Evolutionary conservation across 2,113 vertebrate genomes (phyloP), one percentile per base, ranked within the genome.

Genomic region (Meriones unguiculatus): DNA sequence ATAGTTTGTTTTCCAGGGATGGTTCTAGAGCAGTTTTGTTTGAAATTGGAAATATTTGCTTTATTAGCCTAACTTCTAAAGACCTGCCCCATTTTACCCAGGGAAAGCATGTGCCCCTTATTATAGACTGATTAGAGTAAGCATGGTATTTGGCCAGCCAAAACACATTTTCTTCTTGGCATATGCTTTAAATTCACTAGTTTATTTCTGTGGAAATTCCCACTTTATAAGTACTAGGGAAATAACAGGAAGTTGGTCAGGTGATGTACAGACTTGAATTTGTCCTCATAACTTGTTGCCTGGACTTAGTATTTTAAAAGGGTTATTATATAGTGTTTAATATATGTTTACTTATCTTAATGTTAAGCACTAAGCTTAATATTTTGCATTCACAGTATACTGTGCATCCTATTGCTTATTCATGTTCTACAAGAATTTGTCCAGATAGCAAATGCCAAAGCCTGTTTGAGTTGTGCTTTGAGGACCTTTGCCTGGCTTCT

Each of bases 401-500:
- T 87, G 32, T 70, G 30, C 41, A 52, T 88, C 50, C 70, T 88
- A 5, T 54, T 87, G 25, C 28, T 96, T 73, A 4, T 84, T 95
- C 32, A 25, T 67, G 28, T 93, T 94, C 57, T 93, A 24, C 57
- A 93, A 35, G 6, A 30, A 25, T 72, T 28, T 95, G n/a, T 87
- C 11, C 52, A 8, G 75, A 4, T 76, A 59, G 86, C n/a, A 57
- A 41, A 69, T 7, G 46, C n/a, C 4, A 38, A 54, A 82, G 77
- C 18, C 64, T 90, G 5, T 87, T 93, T 73, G 57, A 20, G 3
- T 92, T 88, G 65, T 91, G 46, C 38, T 67, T 0, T 97, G 84
- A 93, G 62, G 85, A 75, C n/a, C 91, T 95, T 24, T 96, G 20
- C 41, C 5, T 92, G 46, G 14, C 82, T 91, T 95, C 84, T 94